Base-by-base conservation (phyloP, 2,888 invertebrate genomes). In the Zygaena filipendulae region DNA sequence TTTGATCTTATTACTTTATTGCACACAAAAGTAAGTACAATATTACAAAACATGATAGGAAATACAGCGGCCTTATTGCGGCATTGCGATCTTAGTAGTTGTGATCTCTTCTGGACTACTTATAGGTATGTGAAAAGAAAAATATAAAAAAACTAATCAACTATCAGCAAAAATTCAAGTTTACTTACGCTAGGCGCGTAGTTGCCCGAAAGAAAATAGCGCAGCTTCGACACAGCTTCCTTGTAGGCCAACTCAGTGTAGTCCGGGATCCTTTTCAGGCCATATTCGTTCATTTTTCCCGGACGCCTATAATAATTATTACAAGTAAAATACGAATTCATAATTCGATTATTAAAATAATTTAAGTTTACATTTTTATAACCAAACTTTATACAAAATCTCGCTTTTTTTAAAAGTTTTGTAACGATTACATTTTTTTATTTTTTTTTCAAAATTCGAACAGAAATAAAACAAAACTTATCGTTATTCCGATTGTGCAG, bases 161-260 rank as follows among this genome's bases (percentile, higher is more conserved):
- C 10, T 11, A n/a, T 18, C n/a, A 8, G 7, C 11, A 20, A 27
- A 19, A 24, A 22, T 19, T 26, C 12, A 20, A 27, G 27, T 12
- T 7, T 45, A 74, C 81, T 79, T 41, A 81, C 81, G 42, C 75
- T 79, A 10, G 89, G 83, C 13, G 85, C 82, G 50, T 90, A 91
- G 38, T 89, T 89, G 42, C 91, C 91, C 0, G 90, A 87, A 35
- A 92, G 60, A 39, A 92, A 83, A 48, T 90, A 86, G 57, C 90
- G 84, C 26, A 93, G 67, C 36, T 91, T 87, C 1, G 87, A 87
- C 3, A 92, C 92, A 8, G 92, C 92, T 60, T 92, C 92, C 42
- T 90, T 87, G 52, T 93, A 92, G 4, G 91, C 91, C 45, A 87
- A 82, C 56, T 92, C 92, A 0, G 91, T 92, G 46, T 92, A 92